These are phyloP conservation scores for Hylyphantes graminicola DNA, from an alignment of 1,140 invertebrate species.

Conservation along the genomic window DNA sequence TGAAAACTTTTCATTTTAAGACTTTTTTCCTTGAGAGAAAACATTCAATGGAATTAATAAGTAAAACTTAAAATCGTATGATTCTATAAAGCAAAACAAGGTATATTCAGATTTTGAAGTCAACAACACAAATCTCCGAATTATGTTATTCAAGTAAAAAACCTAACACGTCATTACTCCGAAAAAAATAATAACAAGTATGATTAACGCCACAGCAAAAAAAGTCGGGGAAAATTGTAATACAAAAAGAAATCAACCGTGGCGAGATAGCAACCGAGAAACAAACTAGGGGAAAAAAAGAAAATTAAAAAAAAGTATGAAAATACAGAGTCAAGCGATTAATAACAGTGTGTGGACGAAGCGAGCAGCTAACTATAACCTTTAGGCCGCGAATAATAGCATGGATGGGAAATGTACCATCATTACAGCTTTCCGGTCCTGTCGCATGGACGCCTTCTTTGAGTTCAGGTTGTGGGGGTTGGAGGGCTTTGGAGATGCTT, in stretches of 20 bases:
- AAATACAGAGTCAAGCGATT: slow-evolving; percentile 20
- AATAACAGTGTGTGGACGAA: slow-evolving; percentile 25
- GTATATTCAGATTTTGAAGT: no score
- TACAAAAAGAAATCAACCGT: slow-evolving; percentile 13
- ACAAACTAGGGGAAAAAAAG: slow-evolving; percentile 15
- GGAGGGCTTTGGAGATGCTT: no score
- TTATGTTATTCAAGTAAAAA: no score
- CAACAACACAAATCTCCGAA: no score
- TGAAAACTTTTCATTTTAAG: no score
- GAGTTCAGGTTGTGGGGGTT: no score
- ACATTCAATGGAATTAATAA: no score
- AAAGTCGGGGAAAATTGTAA: slow-evolving; percentile 22
- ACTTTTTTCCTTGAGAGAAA: no score
- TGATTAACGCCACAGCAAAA: slow-evolving; percentile 32
- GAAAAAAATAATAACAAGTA: slow-evolving; percentile 9
- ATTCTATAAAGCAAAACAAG: no score
- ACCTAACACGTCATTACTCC: neutral
- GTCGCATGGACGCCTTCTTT: neutral
- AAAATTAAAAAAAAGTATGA: neutral
- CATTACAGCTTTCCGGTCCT: slow-evolving; percentile 37
- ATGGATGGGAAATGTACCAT: slow-evolving; percentile 23
- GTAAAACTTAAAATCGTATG: no score
- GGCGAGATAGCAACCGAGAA: slow-evolving; percentile 1
- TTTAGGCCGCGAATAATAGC: slow-evolving; percentile 37
- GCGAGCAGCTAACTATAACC: slow-evolving; percentile 45